Conservation (phyloP, 1,140 invertebrate species). For the Brachionus plicatilis region DNA sequence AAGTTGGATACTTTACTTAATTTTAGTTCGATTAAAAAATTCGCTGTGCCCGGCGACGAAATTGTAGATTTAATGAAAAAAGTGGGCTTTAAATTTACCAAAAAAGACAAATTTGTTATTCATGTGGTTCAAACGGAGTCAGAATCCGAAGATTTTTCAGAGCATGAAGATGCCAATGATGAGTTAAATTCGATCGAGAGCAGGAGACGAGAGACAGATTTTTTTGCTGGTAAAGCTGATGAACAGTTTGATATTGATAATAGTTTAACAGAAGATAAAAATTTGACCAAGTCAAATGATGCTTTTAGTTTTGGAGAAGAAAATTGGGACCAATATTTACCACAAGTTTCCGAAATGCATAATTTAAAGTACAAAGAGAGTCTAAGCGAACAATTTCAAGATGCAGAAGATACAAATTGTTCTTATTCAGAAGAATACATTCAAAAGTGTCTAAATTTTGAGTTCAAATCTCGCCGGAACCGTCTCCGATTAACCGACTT, state of each 20-base stretch:
- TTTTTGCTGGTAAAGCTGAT: neutral
- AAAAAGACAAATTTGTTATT: conserved; percentile 15
- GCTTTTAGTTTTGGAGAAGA: neutral
- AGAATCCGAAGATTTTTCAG: neutral
- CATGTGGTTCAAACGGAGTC: neutral
- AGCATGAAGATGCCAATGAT: neutral
- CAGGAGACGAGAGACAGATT: neutral
- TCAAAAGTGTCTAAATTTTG: conserved; percentile 7
- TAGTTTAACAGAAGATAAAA: neutral
- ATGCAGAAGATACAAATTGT: neutral
- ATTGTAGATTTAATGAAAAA: neutral
- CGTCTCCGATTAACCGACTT: neutral
- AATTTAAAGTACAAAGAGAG: neutral
- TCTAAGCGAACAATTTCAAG: neutral
- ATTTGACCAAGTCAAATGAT: neutral
- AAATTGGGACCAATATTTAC: conserved; percentile 19
- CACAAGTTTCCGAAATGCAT: neutral
- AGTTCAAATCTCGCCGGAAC: neutral
- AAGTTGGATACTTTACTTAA: neutral
- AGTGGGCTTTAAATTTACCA: neutral
- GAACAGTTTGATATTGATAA: neutral
- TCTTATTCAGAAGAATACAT: neutral
- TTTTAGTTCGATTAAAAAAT: conserved; percentile 10
- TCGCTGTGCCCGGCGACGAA: neutral
- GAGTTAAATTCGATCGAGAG: neutral